Evolutionary conservation across 2,888 invertebrate species (phyloP), one percentile per base, ranked within the genome.

Genomic region (Meiosimyza decipiens): DNA sequence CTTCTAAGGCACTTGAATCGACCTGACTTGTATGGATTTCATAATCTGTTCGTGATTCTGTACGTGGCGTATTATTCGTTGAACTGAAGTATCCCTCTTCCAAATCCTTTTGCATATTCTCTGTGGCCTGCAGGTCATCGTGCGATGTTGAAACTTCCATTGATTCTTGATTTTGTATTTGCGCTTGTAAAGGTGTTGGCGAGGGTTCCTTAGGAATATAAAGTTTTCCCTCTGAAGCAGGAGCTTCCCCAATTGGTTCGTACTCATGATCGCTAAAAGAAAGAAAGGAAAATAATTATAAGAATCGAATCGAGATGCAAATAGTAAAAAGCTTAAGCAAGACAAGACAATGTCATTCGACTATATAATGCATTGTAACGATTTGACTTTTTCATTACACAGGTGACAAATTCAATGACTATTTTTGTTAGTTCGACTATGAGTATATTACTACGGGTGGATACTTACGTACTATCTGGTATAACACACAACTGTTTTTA

Each of bases 181-280:
- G 54, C 6, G 12, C 60, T 67, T 52, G 33, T 63, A 64, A 65
- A 57, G 16, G 63, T 47, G 66, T 18, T 57, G 40, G 47, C n/a
- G 28, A 59, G 0, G 6, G 40, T 40, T 40, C 40, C 9, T 9
- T 40, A 40, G 40, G 1, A 40, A 40, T 40, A 40, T 3, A 40
- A 40, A 9, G 69, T 51, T 68, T 62, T 33, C 76, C 78, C 72
- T 74, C 79, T 40, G 40, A 9, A 74, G 77, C 76, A 66, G 79
- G 88, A 77, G 93, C 92, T 81, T 92, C 92, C 85, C 93, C 94
- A 86, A 96, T 93, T 80, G 95, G 94, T 89, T 96, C 96, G 89
- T 96, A 96, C 88, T 95, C 95, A 91, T 96, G 95, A 90, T 95
- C 95, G 90, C 95, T 96, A 90, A 81, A 91, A 83, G 76, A 77